Base-by-base conservation (phyloP, 2,888 invertebrate genomes). In the Merodon equestris region DNA sequence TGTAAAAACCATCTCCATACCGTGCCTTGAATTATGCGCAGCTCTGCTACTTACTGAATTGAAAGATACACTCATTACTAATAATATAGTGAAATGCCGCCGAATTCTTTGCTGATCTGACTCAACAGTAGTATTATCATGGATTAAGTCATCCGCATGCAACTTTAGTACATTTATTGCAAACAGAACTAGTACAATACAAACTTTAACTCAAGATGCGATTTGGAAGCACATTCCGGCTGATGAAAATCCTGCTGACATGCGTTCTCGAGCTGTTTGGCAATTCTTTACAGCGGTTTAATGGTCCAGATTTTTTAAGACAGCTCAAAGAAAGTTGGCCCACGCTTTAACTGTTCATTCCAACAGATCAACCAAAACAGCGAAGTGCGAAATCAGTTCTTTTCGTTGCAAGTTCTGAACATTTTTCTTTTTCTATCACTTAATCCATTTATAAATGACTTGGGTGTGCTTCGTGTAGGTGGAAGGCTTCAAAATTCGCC, bases 391-490 rank as follows among this genome's bases (percentile, higher is more conserved):
- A 40, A 40, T 40, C 40, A 9, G 40, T 40, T 40, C 40, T 40
- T 40, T 9, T 40, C 12, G 40, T 10, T 40, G 13, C 14, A 45
- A 15, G 14, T 1, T 14, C 9, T 13, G 45, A 45, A 4, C 2
- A 9, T 13, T 45, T 14, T 14, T 9, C 14, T 14, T 1, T 9
- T 13, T 45, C 14, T 45, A 45, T 18, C 12, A 48, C 9, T 44
- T 12, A 44, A 57, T 17, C 44, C 18, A 17, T 57, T 44, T 44
- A 12, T 44, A 9, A 27, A 18, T 19, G 14, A 17, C 3, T 44
- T 5, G 12, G 14, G 34, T 13, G 42, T 64, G 4, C 2, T 66
- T 9, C 17, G 44, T 36, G 56, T 66, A 9, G 66, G 56, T 19
- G 56, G 66, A 3, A 34, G 47, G 4, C 40, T 66, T 15, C 19